Conservation (phyloP, 2,113 vertebrate genomes). For the Anoplopoma fimbria region DNA sequence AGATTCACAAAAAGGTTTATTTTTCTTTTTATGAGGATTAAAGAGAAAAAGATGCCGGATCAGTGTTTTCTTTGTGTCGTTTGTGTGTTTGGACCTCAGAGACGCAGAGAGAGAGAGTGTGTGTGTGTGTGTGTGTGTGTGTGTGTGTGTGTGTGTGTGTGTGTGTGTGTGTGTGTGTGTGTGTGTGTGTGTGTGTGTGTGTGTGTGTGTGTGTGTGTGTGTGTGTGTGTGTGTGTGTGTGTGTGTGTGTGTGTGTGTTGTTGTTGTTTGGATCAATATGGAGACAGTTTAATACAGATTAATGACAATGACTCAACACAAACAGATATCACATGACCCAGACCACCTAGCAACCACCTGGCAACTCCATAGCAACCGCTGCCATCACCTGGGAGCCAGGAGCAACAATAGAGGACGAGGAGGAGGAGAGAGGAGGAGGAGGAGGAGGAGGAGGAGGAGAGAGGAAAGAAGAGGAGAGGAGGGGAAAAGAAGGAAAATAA, state of each 20-base stretch:
- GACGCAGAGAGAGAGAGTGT: no score
- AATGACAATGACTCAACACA: slow-evolving; percentile 26
- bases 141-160: no score
- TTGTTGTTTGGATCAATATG: not conserved
- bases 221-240: not conserved
- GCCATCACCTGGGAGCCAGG: not conserved
- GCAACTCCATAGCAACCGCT: slow-evolving; percentile 30
- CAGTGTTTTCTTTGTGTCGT: no score
- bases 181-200: no score
- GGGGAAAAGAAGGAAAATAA: not conserved
- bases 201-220: no score
- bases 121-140: no score
- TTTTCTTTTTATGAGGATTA: no score
- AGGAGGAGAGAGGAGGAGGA: no score
- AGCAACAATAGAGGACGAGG: not conserved
- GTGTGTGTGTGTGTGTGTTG: not conserved
- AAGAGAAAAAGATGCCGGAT: no score
- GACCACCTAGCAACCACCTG: slow-evolving; percentile 16
- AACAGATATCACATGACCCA: slow-evolving; percentile 18
- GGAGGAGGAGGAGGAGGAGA: not conserved
- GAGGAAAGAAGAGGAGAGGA: not conserved
- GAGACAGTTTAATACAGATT: not conserved
- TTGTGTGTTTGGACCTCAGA: no score
- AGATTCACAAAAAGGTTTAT: no score
- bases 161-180: no score